phyloP scores from a whole-genome alignment of 2,888 invertebrate genomes.

The Serrognathus titanus region DNA sequence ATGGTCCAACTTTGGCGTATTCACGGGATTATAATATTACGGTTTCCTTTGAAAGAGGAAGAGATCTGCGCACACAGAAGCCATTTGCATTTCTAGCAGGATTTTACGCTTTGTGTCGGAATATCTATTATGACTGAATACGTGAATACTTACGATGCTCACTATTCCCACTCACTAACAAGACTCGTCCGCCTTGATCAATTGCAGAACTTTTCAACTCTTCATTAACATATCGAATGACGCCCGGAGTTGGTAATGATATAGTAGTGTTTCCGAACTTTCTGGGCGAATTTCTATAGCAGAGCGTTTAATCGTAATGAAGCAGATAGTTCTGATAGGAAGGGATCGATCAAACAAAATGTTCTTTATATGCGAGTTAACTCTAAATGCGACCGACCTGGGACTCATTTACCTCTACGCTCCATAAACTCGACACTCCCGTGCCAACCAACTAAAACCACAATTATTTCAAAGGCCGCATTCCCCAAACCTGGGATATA shows the following conservation, averaged over 20 bases:
- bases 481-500: constrained; percentile 14
- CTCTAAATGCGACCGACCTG: constrained; percentile 27
- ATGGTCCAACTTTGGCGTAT: constrained; percentile 29
- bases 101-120: constrained; percentile 24
- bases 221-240: constrained; percentile 30
- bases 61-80: constrained; percentile 22
- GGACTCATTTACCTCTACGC: constrained; percentile 30
- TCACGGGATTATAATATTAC: constrained; percentile 31
- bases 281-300: constrained; percentile 2
- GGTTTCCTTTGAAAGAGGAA: constrained; percentile 31
- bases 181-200: constrained; percentile 25
- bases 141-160: constrained; percentile 23
- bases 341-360: constrained; percentile 23
- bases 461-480: constrained; percentile 28
- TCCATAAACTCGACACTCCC: constrained; percentile 29
- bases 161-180: constrained; percentile 21
- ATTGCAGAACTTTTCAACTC: constrained; percentile 29
- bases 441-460: constrained; percentile 26
- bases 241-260: constrained; percentile 22
- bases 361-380: constrained; percentile 26
- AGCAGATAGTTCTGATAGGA: constrained; percentile 24
- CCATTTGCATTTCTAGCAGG: constrained; percentile 32
- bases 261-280: constrained; percentile 21
- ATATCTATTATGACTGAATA: constrained; percentile 30
- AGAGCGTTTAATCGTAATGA: constrained; percentile 20